phyloP scores from a whole-genome alignment of 2,113 vertebrate species.

The Syngnathus typhle region DNA sequence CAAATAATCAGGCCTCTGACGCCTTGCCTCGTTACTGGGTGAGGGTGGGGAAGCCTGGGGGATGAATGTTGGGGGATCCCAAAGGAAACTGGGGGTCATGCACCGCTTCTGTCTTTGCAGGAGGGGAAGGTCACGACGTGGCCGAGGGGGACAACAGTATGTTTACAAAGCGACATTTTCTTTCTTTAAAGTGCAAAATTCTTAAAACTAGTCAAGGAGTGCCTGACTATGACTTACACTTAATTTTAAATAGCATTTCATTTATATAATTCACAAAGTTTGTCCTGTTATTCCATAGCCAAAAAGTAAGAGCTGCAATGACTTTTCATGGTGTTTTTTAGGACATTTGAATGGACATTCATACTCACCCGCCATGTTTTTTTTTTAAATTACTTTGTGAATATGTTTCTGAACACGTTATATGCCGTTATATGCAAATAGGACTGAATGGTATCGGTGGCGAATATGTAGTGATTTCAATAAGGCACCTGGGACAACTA shows the following conservation, averaged over 20 bases:
- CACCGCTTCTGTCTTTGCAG: constrained; percentile 27
- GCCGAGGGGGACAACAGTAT: constrained; percentile 27
- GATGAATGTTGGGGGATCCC: constrained; percentile 66
- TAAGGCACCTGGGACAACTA: too few relatives aligned
- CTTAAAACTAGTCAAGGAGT: too few relatives aligned
- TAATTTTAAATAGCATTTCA: background rate
- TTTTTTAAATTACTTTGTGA: too few relatives aligned
- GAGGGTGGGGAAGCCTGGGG: constrained; percentile 4
- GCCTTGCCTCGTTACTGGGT: constrained; percentile 73
- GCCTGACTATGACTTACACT: too few relatives aligned
- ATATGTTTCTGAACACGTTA: too few relatives aligned
- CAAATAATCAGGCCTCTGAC: constrained; percentile 75
- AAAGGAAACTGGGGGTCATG: constrained; percentile 68
- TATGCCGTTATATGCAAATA: too few relatives aligned
- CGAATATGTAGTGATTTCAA: too few relatives aligned
- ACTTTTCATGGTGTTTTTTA: background rate
- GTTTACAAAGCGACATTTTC: background rate
- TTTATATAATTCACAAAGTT: background rate
- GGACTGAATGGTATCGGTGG: too few relatives aligned
- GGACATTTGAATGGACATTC: too few relatives aligned
- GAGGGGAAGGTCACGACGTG: constrained; percentile 52
- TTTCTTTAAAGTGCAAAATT: background rate
- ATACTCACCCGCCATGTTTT: too few relatives aligned
- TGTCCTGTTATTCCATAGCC: background rate
- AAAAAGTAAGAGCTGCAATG: background rate